Evolutionary conservation across 2,113 vertebrate genomes (phyloP).

Genomic region (Anolis carolinensis): DNA sequence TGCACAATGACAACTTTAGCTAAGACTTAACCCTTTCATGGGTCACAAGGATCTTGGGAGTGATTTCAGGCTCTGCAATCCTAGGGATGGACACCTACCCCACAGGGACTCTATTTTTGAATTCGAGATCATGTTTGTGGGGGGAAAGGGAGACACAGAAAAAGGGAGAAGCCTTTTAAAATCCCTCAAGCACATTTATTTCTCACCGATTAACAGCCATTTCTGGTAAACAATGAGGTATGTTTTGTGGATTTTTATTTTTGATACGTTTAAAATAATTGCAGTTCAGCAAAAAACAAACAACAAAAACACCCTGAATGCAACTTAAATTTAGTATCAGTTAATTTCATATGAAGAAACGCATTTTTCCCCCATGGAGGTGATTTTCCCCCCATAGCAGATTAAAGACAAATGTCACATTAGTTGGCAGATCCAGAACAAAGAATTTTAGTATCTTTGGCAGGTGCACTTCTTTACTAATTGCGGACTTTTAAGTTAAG

Average conservation of each 20-base stretch:
- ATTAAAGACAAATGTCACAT: constrained; percentile 20
- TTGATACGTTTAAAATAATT: constrained; percentile 60
- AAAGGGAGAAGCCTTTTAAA: neutral
- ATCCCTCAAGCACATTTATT: neutral
- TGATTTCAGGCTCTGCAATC: constrained; percentile 1
- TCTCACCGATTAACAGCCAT: neutral
- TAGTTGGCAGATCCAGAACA: constrained; percentile 43
- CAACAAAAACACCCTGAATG: neutral
- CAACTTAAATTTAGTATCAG: constrained; percentile 52
- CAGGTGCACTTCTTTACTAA: neutral
- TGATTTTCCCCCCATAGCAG: neutral
- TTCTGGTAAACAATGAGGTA: constrained; percentile 13
- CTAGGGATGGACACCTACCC: neutral
- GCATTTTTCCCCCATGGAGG: constrained; percentile 29
- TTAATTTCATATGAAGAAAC: constrained; percentile 55
- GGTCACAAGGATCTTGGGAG: constrained; percentile 1
- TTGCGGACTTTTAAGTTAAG: constrained; percentile 41
- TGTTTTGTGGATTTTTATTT: constrained; percentile 10
- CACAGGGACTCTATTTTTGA: neutral
- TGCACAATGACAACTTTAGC: constrained; percentile 45
- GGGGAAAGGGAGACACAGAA: neutral
- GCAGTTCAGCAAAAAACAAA: constrained; percentile 51
- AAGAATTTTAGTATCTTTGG: constrained; percentile 24
- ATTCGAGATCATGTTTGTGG: neutral
- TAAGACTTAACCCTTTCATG: constrained; percentile 32